Conservation (phyloP, 2,797 vertebrate species). For the Psittacula echo region DNA sequence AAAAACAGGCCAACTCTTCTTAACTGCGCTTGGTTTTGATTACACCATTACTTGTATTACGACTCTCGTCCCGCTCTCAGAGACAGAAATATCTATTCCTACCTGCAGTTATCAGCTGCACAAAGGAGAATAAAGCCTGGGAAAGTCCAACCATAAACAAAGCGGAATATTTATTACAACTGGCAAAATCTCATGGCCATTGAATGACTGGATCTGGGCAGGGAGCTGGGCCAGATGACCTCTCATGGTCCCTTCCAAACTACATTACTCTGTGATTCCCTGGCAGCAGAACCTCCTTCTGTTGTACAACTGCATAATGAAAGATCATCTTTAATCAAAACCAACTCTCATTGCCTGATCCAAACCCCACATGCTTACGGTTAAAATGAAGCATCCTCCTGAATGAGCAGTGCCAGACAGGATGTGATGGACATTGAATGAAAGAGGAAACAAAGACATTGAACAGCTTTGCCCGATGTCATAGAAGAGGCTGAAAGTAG, state of each 20-base stretch:
- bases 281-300: not conserved
- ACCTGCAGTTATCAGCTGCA: not conserved
- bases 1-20: not conserved
- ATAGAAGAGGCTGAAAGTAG: not conserved
- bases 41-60: not conserved
- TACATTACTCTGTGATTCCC: not conserved
- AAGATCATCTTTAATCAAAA: not conserved
- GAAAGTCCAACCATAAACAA: not conserved
- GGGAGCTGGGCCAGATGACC: not conserved
- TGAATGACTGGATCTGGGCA: not conserved
- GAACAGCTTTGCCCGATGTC: not conserved
- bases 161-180: not conserved
- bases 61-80: not conserved
- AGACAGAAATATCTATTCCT: not conserved
- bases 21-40: not conserved
- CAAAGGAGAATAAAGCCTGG: not conserved
- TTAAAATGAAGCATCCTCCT: not conserved
- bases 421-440: not conserved
- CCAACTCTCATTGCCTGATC: not conserved
- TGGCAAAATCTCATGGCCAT: not conserved
- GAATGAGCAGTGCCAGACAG: not conserved
- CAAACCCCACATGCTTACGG: not conserved
- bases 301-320: not conserved
- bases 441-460: not conserved
- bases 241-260: not conserved